Evolutionary conservation across 2,888 invertebrate genomes (phyloP), one percentile per base, ranked within the genome.

Genomic region (Pammene aurita): DNA sequence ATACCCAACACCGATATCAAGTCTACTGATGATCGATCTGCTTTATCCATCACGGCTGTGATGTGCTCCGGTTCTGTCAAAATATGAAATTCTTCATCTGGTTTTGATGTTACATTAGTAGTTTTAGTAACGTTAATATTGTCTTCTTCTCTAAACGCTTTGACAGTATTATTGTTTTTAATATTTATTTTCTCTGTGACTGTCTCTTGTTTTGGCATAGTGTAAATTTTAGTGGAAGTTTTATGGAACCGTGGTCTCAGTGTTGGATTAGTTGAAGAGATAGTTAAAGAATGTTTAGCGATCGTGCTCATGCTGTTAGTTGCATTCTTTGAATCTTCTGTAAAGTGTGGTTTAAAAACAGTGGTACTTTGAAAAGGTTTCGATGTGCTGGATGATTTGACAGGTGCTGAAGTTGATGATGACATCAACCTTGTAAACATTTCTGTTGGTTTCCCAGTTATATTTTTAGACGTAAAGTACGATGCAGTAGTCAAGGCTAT

Each of bases 51-150:
- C 52, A 93, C 90, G 63, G 93, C 92, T 13, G 93, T 93, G 72
- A 93, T 93, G 80, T 93, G 93, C 81, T 93, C 93, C 72, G 93
- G 93, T 75, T 93, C 93, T 90, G 93, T 93, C 84, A 93, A 92
- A 89, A 93, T 91, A 89, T 92, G 89, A 88, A 91, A 92, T 73
- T 86, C 93, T 78, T 88, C 88, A 85, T 87, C 78, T 71, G 88
- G 85, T 67, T 80, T 83, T 69, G 84, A 84, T 65, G 89, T 64
- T 52, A 52, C 52, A 35, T 57, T 63, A 57, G 34, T 63, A 48
- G 9, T 77, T 75, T 82, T 80, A 80, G 75, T 79, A 72, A 75
- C 56, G 38, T 76, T 81, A 80, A 72, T 71, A 66, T 57, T 50
- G 16, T 48, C 73, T 75, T 52, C 41, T 42, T 34, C 18, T 41